A percentile compares a stretch with the other conserved stretches of the same genome.
Conservation (phyloP, 1,140 invertebrate species). For the Diorhabda carinulata region DNA sequence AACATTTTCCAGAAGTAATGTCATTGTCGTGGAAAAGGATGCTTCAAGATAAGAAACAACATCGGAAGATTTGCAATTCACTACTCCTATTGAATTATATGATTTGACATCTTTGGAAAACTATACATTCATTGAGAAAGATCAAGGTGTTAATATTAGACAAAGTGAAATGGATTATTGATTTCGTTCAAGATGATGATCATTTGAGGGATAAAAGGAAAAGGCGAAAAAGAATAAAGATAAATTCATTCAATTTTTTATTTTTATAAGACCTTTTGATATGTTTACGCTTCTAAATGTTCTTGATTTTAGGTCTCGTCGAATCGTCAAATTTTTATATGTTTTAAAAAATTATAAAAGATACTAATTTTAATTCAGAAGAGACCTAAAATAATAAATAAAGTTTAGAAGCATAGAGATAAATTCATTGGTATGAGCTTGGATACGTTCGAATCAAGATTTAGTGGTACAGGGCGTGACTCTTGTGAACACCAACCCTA, state of each 20-base stretch:
- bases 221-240: conserved; percentile 73
- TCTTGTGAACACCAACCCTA: conserved; percentile 45
- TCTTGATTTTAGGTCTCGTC: too few relatives aligned
- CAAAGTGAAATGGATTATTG: conserved; percentile 92
- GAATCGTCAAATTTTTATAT: too few relatives aligned
- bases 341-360: too few relatives aligned
- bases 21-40: conserved; percentile 98
- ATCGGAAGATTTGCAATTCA: conserved; percentile 85
- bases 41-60: conserved; percentile 94
- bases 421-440: conserved; percentile 94
- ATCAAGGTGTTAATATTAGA: conserved; percentile 90
- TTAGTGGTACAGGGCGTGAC: conserved; percentile 45
- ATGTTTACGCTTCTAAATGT: too few relatives aligned
- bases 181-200: conserved; percentile 98
- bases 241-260: too few relatives aligned
- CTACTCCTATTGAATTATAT: conserved; percentile 91
- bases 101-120: conserved; percentile 93
- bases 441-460: conserved; percentile 68
- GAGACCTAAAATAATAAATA: too few relatives aligned
- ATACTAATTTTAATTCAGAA: too few relatives aligned
- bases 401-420: conserved; percentile 80
- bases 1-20: conserved; percentile 94
- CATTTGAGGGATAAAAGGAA: conserved; percentile 93
- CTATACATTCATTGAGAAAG: conserved; percentile 93
- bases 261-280: too few relatives aligned